Percentiles rank a stretch among this genome's conserved stretches.
These are phyloP conservation scores for Hybognathus amarus DNA, from an alignment of 2,797 vertebrate species.

Conservation along the genomic window DNA sequence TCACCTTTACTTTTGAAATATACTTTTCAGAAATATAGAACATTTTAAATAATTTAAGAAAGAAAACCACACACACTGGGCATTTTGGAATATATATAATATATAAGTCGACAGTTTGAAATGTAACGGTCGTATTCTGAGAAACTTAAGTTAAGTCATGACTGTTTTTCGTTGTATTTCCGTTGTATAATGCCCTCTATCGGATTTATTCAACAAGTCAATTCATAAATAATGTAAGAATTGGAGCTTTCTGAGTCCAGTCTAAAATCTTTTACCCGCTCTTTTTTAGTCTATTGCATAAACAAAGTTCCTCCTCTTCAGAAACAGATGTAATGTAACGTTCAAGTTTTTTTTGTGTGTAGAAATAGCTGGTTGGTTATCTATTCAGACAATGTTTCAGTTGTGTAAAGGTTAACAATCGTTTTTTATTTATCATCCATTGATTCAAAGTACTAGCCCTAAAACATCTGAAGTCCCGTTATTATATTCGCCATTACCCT, in stretches of 20 bases:
- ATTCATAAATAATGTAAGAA: background rate
- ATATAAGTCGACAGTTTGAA: no score
- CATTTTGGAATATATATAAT: no score
- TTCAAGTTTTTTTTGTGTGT: background rate
- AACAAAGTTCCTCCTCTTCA: background rate
- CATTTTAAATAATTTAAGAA: background rate
- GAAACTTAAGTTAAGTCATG: background rate
- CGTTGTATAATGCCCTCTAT: background rate
- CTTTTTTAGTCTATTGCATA: background rate
- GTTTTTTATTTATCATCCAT: background rate
- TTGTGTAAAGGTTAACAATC: background rate
- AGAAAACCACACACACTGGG: background rate
- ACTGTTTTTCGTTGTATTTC: background rate
- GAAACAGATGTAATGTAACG: background rate
- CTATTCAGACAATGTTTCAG: background rate
- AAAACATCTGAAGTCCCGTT: background rate
- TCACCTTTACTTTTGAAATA: background rate
- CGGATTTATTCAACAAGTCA: background rate
- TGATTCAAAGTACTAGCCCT: background rate
- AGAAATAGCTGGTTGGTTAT: background rate
- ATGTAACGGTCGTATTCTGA: background rate
- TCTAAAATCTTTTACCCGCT: background rate
- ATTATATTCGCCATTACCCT: background rate
- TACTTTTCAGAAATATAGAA: background rate
- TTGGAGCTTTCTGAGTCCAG: background rate